These are phyloP conservation scores for Brachymystax lenok DNA, from an alignment of 2,797 vertebrate genomes.

Conservation along the genomic window DNA sequence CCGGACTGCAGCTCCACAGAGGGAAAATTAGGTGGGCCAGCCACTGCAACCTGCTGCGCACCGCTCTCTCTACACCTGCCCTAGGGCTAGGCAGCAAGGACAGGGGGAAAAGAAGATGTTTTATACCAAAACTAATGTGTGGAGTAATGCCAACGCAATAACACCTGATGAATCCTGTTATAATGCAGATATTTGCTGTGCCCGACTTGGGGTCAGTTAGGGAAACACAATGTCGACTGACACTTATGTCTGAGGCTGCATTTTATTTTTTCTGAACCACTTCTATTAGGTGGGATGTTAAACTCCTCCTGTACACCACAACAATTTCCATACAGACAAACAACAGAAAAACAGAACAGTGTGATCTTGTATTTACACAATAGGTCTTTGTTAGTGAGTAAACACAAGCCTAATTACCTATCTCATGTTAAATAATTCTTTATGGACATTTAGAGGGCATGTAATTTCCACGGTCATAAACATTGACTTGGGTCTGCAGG, in stretches of 20 bases:
- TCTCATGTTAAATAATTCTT: conserved; percentile 74
- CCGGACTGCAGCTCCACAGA: conserved; percentile 60
- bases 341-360: background rate
- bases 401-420: conserved; percentile 69
- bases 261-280: background rate
- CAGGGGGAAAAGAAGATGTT: background rate
- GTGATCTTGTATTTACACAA: background rate
- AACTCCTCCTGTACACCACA: background rate
- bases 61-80: background rate
- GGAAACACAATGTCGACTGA: background rate
- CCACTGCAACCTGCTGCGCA: conserved; percentile 2
- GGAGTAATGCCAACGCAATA: background rate
- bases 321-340: background rate
- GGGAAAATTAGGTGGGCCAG: background rate
- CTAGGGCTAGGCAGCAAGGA: background rate
- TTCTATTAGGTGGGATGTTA: background rate
- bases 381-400: conserved; percentile 64
- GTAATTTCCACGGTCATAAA: conserved; percentile 72
- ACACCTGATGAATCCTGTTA: background rate
- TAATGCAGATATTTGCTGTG: background rate
- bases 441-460: conserved; percentile 68
- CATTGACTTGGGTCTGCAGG: conserved; percentile 75
- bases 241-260: background rate
- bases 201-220: background rate
- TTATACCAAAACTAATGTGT: background rate